Percentiles rank a stretch among this genome's conserved stretches.
phyloP scores from a whole-genome alignment of 2,797 vertebrate species.

The Cheirogaleus major region DNA sequence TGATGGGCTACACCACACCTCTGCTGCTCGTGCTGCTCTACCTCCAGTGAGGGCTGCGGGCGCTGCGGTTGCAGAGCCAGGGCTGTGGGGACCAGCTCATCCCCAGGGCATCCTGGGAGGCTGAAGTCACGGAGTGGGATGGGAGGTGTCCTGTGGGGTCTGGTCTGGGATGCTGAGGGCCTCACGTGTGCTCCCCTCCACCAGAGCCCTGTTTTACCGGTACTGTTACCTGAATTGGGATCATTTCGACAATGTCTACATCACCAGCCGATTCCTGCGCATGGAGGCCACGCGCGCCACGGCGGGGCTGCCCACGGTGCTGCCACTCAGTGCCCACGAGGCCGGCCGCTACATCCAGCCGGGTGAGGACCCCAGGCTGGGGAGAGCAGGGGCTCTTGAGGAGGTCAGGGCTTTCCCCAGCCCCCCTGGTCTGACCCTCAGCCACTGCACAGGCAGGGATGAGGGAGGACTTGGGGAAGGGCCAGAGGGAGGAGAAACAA shows the following conservation, averaged over 20 bases:
- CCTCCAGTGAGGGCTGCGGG: slow-evolving; percentile 85
- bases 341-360: slow-evolving; percentile 87
- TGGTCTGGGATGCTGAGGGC: background rate
- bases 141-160: background rate
- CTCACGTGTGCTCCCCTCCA: rapidly evolving
- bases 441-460: background rate
- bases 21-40: slow-evolving; percentile 85
- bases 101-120: background rate
- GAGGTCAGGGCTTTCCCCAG: background rate
- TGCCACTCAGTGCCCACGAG: slow-evolving; percentile 89
- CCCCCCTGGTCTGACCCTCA: background rate
- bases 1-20: slow-evolving; percentile 84
- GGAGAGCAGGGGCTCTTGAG: no score
- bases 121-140: slow-evolving; percentile 54
- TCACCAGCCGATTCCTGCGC: slow-evolving; percentile 87
- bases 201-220: slow-evolving; percentile 89
- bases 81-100: background rate
- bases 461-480: background rate
- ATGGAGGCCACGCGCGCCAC: slow-evolving; percentile 83
- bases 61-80: rapidly evolving
- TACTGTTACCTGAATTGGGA: slow-evolving; percentile 86
- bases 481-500: background rate
- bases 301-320: slow-evolving; percentile 84
- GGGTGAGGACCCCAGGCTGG: slow-evolving; percentile 76
- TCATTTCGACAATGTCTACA: slow-evolving; percentile 92